Evolutionary conservation across 53 echinoderm and acorn worm genomes (phyloP), one percentile per base, ranked within the genome.

Genomic region (Glandiceps talaboti): DNA sequence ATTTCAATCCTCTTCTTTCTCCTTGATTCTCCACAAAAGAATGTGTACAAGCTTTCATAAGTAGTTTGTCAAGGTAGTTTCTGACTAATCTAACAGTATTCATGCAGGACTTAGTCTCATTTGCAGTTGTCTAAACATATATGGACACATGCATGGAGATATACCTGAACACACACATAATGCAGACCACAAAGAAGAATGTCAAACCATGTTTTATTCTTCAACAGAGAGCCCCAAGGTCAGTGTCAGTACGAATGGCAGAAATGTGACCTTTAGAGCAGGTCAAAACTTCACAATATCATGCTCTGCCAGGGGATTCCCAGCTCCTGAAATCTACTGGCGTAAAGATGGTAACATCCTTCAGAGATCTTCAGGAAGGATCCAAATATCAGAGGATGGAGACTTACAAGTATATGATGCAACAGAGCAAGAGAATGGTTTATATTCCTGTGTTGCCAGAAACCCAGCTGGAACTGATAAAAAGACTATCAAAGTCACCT

Each of bases 201-300:
- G n/a, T n/a, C n/a, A n/a, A n/a, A n/a, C n/a, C n/a, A n/a, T n/a
- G n/a, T n/a, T n/a, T n/a, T n/a, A n/a, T n/a, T n/a, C n/a, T n/a
- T n/a, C n/a, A n/a, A 20, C 80, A 89, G 89, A 89, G 80, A 82
- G 75, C 20, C 79, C 89, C 30, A 72, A 72, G 30, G 85, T 80
- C 0, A 79, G 80, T 10, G 75, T 83, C 78, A 72, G 28, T 33
- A 83, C 77, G 14, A 78, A 83, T 78, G n/a, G n/a, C n/a, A 45
- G 64, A 20, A 94, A 99, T 78, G 28, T 87, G 73, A 93, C 93
- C 26, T 99, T 89, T 80, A 84, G 28, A 78, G 33, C 84, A 0
- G 91, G 93, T 30, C 85, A 94, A 80, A 94, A 93, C 74, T 76
- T 91, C 32, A 89, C 93, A 33, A 87, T 99, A 30, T 78, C 84